Evolutionary conservation across 2,888 invertebrate genomes (phyloP).

Genomic region (Priocnemis perturbator): DNA sequence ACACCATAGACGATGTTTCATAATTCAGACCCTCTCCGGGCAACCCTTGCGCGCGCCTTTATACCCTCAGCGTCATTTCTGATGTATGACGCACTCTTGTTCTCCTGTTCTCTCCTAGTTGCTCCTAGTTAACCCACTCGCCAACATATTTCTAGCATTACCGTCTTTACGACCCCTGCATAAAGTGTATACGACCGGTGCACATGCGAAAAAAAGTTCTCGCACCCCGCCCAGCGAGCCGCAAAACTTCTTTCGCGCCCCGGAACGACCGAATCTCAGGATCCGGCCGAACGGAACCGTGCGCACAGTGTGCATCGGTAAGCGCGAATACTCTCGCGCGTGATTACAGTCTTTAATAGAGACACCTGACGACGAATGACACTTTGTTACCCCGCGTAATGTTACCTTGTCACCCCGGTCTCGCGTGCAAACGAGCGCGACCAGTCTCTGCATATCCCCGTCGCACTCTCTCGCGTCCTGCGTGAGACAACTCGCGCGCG

Average conservation of each 20-base stretch:
- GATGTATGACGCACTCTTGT: conserved; percentile 39
- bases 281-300: no score
- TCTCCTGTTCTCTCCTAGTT: conserved; percentile 29
- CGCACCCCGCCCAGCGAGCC: no score
- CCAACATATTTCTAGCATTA: no score
- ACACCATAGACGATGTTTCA: conserved; percentile 59
- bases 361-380: conserved; percentile 6
- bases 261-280: no score
- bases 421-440: conserved; percentile 18
- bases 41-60: no score
- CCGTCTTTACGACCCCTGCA: no score
- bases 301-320: no score
- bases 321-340: no score
- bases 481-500: not conserved
- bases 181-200: no score
- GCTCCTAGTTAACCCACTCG: conserved; percentile 2
- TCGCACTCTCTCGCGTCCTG: conserved; percentile 1
- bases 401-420: conserved; percentile 11
- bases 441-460: not conserved
- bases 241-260: no score
- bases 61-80: conserved; percentile 44
- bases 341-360: conserved; percentile 25
- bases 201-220: no score
- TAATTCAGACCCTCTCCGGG: conserved; percentile 71
- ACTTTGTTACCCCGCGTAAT: conserved; percentile 21